phyloP scores from a whole-genome alignment of 2,888 invertebrate genomes.

The Magallana nippona region DNA sequence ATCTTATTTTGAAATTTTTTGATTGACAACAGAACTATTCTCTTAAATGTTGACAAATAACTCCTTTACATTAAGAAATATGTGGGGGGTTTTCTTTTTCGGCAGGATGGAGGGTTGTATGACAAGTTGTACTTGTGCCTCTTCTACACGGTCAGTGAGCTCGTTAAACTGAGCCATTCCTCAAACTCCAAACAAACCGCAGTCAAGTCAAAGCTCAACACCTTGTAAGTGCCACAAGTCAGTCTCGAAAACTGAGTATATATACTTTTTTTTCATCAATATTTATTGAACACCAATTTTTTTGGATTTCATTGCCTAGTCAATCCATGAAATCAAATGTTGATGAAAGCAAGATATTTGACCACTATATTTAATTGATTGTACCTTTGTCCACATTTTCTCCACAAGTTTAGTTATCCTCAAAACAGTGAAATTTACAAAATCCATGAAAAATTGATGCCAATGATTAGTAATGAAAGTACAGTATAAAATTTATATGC shows the following conservation, averaged over 20 bases:
- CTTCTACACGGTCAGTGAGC: slow-evolving; percentile 73
- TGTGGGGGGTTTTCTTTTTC: slow-evolving; percentile 45
- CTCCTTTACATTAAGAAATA: neutral
- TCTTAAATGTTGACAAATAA: too few relatives aligned
- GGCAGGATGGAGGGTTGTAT: slow-evolving; percentile 77
- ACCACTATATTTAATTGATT: neutral
- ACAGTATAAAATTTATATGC: too few relatives aligned
- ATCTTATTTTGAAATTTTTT: too few relatives aligned
- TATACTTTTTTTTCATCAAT: neutral
- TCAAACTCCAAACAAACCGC: slow-evolving; percentile 55
- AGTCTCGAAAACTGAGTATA: neutral
- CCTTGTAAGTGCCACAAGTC: slow-evolving; percentile 42
- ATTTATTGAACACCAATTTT: neutral
- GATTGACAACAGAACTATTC: too few relatives aligned
- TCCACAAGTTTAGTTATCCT: too few relatives aligned
- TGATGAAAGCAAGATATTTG: slow-evolving; percentile 1
- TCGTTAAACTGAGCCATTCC: slow-evolving; percentile 70
- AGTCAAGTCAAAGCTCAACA: slow-evolving; percentile 59
- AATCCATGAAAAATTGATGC: too few relatives aligned
- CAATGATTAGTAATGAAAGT: too few relatives aligned
- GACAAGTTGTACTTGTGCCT: slow-evolving; percentile 76
- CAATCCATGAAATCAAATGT: neutral
- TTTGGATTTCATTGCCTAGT: neutral
- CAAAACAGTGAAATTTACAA: too few relatives aligned
- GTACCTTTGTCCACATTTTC: too few relatives aligned